Evolutionary conservation across 2,113 vertebrate genomes (phyloP).

Genomic region (Odontophorus gujanensis): DNA sequence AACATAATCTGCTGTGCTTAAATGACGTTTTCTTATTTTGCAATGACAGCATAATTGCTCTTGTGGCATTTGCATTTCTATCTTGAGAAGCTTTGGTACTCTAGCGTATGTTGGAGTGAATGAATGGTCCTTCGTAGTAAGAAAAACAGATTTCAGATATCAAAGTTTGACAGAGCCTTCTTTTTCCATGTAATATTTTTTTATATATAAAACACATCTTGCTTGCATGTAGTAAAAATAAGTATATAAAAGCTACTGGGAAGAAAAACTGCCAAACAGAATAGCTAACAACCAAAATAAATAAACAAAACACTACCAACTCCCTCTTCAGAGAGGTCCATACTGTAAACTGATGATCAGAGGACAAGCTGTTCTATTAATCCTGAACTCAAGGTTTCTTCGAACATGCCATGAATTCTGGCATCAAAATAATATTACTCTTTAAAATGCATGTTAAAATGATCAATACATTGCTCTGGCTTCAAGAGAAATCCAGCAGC

Average conservation of each 20-base stretch:
- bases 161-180: background rate
- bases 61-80: background rate
- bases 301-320: background rate
- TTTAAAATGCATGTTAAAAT: background rate
- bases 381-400: background rate
- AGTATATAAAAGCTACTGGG: background rate
- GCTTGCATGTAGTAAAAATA: background rate
- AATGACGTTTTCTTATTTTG: background rate
- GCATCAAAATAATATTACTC: background rate
- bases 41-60: background rate
- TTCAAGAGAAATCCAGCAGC: background rate
- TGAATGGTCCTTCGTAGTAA: background rate
- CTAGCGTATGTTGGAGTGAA: background rate
- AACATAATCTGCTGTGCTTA: background rate
- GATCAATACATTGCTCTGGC: background rate
- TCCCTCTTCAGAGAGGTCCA: background rate
- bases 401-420: background rate
- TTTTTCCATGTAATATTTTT: background rate
- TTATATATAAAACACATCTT: too few species aligned
- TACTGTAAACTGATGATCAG: background rate
- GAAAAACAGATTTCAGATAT: background rate
- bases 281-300: background rate
- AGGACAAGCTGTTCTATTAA: background rate
- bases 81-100: background rate
- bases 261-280: background rate